A percentile compares a stretch with the other conserved stretches of the same genome.
Conservation (phyloP, 2,113 vertebrate genomes). For the Saimiri boliviensis region DNA sequence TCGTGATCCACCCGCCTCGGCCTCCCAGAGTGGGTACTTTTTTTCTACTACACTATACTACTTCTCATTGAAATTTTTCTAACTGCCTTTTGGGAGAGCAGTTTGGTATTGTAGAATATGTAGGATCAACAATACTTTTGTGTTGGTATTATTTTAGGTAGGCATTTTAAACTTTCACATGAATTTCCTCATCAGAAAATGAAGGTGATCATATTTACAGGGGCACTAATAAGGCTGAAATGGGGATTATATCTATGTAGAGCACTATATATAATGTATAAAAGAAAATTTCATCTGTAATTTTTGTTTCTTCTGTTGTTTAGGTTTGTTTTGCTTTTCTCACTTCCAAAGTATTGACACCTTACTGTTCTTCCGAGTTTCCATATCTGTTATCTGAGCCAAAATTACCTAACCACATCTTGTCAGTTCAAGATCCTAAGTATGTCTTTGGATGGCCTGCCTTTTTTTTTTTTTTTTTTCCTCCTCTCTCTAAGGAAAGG, state of each 20-base stretch:
- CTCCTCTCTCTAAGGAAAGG: neutral
- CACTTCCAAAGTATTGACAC: neutral
- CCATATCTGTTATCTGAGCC: neutral
- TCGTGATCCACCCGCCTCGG: too few relatives aligned
- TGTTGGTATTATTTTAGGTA: neutral
- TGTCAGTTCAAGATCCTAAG: neutral
- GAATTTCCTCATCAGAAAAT: neutral
- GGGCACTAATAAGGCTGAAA: neutral
- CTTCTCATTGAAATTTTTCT: neutral
- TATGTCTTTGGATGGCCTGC: neutral
- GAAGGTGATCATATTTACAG: neutral
- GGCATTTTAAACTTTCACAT: neutral
- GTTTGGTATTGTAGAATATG: neutral
- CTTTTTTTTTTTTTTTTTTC: neutral
- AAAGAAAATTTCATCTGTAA: neutral
- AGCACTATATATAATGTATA: neutral
- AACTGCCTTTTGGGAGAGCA: constrained; percentile 26
- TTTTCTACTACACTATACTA: neutral
- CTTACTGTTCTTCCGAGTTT: neutral
- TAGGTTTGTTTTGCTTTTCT: neutral
- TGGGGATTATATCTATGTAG: neutral
- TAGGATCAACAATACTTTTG: neutral
- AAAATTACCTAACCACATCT: neutral
- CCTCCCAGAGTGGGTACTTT: too few relatives aligned
- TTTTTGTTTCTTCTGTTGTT: constrained; percentile 32